These are phyloP conservation scores for Melinaea menophilus DNA, from an alignment of 2,888 invertebrate genomes.

Conservation along the genomic window DNA sequence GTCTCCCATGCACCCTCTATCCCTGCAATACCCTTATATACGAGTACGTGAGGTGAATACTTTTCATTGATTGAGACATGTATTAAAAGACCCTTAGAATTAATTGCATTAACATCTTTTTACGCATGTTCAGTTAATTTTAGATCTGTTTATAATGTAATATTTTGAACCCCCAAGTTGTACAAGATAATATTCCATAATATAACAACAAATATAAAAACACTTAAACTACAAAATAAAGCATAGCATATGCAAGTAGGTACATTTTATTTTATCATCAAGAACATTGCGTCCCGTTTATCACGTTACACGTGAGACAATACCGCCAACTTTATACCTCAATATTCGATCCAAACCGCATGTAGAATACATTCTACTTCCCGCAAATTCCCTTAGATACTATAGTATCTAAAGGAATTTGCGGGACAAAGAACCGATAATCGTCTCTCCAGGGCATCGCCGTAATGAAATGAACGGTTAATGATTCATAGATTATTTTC, in stretches of 20 bases:
- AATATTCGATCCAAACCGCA: conserved; percentile 8
- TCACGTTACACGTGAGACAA: conserved; percentile 6
- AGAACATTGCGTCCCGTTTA: conserved; percentile 2
- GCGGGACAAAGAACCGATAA: conserved; percentile 28
- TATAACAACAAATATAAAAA: too few relatives aligned
- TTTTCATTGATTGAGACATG: too few relatives aligned
- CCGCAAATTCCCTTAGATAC: too few relatives aligned
- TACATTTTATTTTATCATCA: background rate
- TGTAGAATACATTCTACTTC: background rate
- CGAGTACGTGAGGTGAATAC: too few relatives aligned
- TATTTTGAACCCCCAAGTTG: too few relatives aligned
- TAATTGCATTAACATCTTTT: too few relatives aligned
- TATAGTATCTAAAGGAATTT: conserved; percentile 20
- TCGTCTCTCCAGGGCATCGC: conserved; percentile 30
- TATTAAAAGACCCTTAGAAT: too few relatives aligned
- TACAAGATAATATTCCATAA: too few relatives aligned
- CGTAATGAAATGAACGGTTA: conserved; percentile 52
- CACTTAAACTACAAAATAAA: background rate
- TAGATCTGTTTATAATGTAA: too few relatives aligned
- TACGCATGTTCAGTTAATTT: too few relatives aligned
- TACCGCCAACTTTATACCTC: conserved; percentile 4
- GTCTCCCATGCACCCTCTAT: too few relatives aligned
- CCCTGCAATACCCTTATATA: too few relatives aligned
- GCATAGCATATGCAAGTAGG: background rate
- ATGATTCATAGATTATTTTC: conserved; percentile 55